These are phyloP conservation scores for Diloba caeruleocephala DNA, from an alignment of 2,888 invertebrate species.

Conservation along the genomic window DNA sequence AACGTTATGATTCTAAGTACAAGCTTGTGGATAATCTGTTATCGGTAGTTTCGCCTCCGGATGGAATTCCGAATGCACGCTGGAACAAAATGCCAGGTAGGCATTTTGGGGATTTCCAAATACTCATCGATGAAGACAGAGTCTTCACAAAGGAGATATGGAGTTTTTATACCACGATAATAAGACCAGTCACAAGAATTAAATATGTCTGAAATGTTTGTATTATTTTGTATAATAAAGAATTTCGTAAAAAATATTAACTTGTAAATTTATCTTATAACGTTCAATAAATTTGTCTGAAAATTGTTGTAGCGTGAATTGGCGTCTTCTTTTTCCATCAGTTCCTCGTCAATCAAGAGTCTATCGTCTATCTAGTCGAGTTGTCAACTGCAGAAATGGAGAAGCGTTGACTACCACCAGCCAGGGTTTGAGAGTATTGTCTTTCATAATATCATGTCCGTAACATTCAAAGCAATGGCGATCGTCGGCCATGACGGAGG, in stretches of 20 bases:
- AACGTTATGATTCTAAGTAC: conserved; percentile 97
- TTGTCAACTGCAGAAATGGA: conserved; percentile 98
- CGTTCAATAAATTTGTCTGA: conserved; percentile 42
- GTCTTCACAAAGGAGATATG: too few relatives aligned
- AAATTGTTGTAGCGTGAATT: conserved; percentile 68
- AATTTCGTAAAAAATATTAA: too few relatives aligned
- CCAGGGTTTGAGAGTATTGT: conserved; percentile 98
- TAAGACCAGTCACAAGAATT: conserved; percentile 29
- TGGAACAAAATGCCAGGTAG: conserved; percentile 95
- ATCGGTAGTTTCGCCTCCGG: conserved; percentile 95
- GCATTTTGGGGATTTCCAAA: conserved; percentile 93
- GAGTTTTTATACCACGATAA: conserved; percentile 50
- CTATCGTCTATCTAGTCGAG: conserved; percentile 97
- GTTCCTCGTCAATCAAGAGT: conserved; percentile 95
- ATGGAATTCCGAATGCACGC: conserved; percentile 94
- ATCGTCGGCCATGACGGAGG: conserved; percentile 98
- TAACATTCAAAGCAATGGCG: conserved; percentile 98
- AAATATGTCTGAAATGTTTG: conserved; percentile 3
- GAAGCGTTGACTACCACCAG: conserved; percentile 98
- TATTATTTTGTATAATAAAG: too few relatives aligned
- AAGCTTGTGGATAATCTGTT: conserved; percentile 97
- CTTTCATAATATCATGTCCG: conserved; percentile 98
- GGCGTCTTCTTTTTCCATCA: conserved; percentile 91
- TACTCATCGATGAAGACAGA: conserved; percentile 93
- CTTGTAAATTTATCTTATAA: too few relatives aligned